Evolutionary conservation across 2,113 vertebrate species (phyloP).

Genomic region (Pterocles gutturalis): DNA sequence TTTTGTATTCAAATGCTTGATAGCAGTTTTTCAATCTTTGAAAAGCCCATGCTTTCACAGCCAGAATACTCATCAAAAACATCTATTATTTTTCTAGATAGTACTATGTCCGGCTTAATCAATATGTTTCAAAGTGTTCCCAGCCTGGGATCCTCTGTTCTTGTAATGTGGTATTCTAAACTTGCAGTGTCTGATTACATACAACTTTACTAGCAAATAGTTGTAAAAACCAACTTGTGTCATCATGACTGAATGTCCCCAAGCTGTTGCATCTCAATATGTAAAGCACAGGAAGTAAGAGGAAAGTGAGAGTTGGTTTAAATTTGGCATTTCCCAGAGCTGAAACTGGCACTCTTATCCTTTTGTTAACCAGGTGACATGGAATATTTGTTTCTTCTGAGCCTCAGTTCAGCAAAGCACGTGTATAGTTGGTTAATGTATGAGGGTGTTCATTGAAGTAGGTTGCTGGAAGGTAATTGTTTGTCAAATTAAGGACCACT

Average conservation of each 20-base stretch:
- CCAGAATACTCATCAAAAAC: not conserved
- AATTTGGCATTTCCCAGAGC: not conserved
- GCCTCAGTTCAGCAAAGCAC: not conserved
- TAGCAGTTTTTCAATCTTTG: not conserved
- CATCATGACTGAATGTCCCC: not conserved
- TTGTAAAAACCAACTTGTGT: not conserved
- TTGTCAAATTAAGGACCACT: not conserved
- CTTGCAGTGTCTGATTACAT: not conserved
- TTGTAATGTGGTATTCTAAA: not conserved
- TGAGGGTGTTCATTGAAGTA: not conserved
- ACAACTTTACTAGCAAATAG: not conserved
- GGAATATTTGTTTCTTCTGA: not conserved
- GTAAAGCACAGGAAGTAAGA: not conserved
- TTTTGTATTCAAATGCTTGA: not conserved
- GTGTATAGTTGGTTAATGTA: not conserved
- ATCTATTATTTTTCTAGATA: not conserved
- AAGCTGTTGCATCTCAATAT: not conserved
- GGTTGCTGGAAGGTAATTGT: not conserved
- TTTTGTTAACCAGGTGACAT: not conserved
- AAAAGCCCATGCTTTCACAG: not conserved
- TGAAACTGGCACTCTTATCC: not conserved
- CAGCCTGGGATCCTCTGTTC: not conserved
- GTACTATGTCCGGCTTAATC: not conserved
- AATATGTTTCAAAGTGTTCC: not conserved
- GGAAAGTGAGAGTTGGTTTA: not conserved